Evolutionary conservation across 2,113 vertebrate genomes (phyloP), one percentile per base, ranked within the genome.

Genomic region (Epinephelus moara): DNA sequence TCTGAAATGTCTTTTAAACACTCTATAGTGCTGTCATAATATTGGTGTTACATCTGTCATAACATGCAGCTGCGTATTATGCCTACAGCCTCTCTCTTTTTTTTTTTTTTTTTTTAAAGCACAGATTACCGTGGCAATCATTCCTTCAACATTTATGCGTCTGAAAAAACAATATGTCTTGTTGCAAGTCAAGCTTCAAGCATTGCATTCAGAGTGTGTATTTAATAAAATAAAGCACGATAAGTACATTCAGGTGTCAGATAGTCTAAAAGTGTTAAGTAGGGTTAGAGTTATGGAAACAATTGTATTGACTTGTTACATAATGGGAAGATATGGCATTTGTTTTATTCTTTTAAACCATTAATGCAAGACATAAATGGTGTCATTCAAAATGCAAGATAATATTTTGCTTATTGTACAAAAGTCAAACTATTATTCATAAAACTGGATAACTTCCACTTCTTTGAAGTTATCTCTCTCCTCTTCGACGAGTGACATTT

Each of bases 21-120:
- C 80, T 82, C 68, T 75, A 71, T 6, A 19, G 63, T 14, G 69
- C 85, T 93, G 92, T 94, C 93, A 93, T 81, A 94, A 94, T 89
- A 91, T 93, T 93, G 75, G 68, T 86, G 86, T 89, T 80, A 63
- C 70, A 85, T 84, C 86, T 90, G 90, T 94, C 89, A 93, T 78
- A 93, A 93, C 90, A 94, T 62, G 76, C 64, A 85, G 80, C 42
- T 4, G 75, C 14, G 40, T 85, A 82, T 85, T 75, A 42, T 85
- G 68, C 74, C 83, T 75, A 78, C 73, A n/a, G 84, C 71, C 6
- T 12, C 87, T 67, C 4, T 67, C 50, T 50, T 2, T 27, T 1
- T 49, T 13, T 50, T n/a, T n/a, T 13, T 6, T 18, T 50, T 50
- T 50, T 50, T 55, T 23, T 21, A 25, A 27, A 18, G 80, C 55